Percentiles rank a stretch among this genome's conserved stretches.
Conservation (phyloP, 2,113 vertebrate genomes). For the Triplophysa siluroides region DNA sequence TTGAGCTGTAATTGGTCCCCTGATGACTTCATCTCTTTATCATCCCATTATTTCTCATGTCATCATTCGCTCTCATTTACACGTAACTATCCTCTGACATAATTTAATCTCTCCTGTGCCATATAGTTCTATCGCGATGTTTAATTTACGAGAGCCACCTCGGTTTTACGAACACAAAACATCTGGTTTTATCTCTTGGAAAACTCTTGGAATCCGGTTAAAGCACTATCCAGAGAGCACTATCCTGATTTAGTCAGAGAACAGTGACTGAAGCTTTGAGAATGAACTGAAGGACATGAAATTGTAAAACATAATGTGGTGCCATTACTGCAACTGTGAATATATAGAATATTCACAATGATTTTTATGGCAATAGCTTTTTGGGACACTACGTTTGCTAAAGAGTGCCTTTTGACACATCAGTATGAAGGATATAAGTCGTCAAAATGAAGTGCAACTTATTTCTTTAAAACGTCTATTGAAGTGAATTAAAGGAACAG, state of each 20-base stretch:
- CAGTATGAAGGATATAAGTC: too few relatives aligned
- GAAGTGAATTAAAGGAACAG: too few relatives aligned
- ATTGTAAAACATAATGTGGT: constrained; percentile 8
- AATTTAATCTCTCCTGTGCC: constrained; percentile 53
- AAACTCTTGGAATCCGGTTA: not conserved
- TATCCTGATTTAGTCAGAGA: not conserved
- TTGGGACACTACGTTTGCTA: too few relatives aligned
- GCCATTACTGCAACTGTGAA: too few relatives aligned
- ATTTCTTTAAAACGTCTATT: too few relatives aligned
- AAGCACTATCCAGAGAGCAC: not conserved
- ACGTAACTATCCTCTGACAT: constrained; percentile 39
- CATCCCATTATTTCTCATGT: constrained; percentile 63
- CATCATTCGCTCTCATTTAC: constrained; percentile 57
- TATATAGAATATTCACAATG: too few relatives aligned
- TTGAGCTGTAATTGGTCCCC: constrained; percentile 59
- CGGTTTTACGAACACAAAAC: constrained; percentile 46
- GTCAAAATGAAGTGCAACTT: too few relatives aligned
- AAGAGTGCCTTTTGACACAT: too few relatives aligned
- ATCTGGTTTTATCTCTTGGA: not conserved
- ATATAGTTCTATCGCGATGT: constrained; percentile 46
- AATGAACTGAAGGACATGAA: not conserved
- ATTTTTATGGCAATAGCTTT: too few relatives aligned
- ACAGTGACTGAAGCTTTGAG: not conserved
- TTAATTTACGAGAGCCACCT: constrained; percentile 56
- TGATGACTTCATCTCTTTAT: constrained; percentile 66